Evolutionary conservation across 2,888 invertebrate species (phyloP).

Genomic region (Pseudococcus viburni): DNA sequence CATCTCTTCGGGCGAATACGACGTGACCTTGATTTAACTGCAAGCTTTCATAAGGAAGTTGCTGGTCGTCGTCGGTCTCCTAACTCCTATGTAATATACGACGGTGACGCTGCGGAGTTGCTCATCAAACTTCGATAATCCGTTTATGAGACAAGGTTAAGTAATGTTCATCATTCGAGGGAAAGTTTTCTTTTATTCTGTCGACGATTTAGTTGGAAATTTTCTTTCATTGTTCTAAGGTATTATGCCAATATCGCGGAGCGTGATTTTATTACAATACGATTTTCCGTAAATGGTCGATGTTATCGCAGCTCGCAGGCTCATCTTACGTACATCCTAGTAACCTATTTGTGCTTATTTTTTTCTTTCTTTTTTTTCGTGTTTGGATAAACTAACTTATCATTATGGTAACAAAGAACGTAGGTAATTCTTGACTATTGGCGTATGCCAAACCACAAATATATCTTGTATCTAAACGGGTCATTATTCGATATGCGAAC

Average conservation of each 20-base stretch:
- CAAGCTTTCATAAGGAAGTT: constrained; percentile 39
- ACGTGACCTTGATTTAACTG: constrained; percentile 14
- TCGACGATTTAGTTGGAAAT: not conserved
- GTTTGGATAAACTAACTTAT: constrained; percentile 8
- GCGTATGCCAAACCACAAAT: constrained; percentile 23
- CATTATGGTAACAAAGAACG: constrained; percentile 24
- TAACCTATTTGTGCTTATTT: not conserved
- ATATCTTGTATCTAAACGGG: constrained; percentile 18
- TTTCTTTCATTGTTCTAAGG: not conserved
- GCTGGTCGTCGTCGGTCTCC: not conserved
- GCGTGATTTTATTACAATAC: constrained; percentile 26
- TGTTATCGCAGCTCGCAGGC: not conserved
- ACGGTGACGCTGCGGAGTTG: not conserved
- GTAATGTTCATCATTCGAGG: constrained; percentile 4
- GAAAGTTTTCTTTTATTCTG: constrained; percentile 12
- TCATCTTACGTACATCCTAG: constrained; percentile 36
- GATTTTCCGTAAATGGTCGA: not conserved
- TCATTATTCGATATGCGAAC: constrained; percentile 22
- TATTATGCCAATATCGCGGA: constrained; percentile 12
- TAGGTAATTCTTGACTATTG: not conserved
- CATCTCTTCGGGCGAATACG: constrained; percentile 30
- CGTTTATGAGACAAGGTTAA: constrained; percentile 15
- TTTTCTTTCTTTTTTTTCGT: not conserved
- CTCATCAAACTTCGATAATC: constrained; percentile 26
- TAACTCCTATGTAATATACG: not conserved